These are phyloP conservation scores for Lineus longissimus DNA, from an alignment of 1,140 invertebrate genomes.

Conservation along the genomic window DNA sequence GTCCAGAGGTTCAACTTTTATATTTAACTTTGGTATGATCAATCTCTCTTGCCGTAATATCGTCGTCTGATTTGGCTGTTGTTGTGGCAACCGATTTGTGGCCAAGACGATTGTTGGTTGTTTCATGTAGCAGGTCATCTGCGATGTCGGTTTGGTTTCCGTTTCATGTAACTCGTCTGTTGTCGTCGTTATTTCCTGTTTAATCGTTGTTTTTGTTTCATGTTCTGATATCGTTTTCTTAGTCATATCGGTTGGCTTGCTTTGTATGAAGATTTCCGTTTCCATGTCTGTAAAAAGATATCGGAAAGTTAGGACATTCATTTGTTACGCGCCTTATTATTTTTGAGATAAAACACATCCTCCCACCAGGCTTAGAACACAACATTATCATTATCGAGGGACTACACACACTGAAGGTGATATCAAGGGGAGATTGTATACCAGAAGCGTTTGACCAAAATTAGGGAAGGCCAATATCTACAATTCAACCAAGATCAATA, in stretches of 20 bases:
- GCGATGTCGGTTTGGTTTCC: constrained; percentile 32
- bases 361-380: too few relatives aligned
- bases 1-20: constrained; percentile 41
- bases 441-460: too few relatives aligned
- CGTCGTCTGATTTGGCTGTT: constrained; percentile 2
- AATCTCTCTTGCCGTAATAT: constrained; percentile 11
- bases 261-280: constrained; percentile 72
- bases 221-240: background rate
- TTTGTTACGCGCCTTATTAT: too few relatives aligned
- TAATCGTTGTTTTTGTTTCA: background rate
- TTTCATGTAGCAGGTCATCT: constrained; percentile 58
- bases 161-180: constrained; percentile 53
- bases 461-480: too few relatives aligned
- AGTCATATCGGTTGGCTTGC: background rate
- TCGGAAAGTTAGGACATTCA: too few relatives aligned
- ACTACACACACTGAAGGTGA: too few relatives aligned
- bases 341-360: too few relatives aligned
- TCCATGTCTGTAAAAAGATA: constrained; percentile 68
- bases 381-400: too few relatives aligned
- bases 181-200: background rate
- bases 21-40: constrained; percentile 60
- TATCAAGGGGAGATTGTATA: too few relatives aligned
- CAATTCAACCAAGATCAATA: too few relatives aligned
- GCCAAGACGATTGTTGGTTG: constrained; percentile 55
- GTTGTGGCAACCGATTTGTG: constrained; percentile 19